Evolutionary conservation across 2,888 invertebrate genomes (phyloP).

Genomic region (Pristionchus japonicus): DNA sequence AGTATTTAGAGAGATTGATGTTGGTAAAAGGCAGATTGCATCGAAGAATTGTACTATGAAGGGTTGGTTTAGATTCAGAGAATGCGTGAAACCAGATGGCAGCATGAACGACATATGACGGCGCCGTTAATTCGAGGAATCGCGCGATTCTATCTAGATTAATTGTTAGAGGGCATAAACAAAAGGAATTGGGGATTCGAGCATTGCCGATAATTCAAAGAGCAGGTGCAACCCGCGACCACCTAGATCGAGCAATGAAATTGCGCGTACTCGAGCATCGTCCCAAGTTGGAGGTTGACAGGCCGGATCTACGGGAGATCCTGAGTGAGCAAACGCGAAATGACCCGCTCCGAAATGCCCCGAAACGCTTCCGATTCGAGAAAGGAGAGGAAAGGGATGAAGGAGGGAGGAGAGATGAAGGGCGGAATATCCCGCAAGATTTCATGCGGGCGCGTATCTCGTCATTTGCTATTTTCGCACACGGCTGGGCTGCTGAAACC

Average conservation of each 20-base stretch:
- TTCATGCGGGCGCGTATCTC: neutral
- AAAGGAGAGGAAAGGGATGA: neutral
- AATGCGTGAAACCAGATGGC: neutral
- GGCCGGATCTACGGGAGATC: neutral
- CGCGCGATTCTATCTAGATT: neutral
- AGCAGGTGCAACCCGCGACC: neutral
- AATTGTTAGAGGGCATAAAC: neutral
- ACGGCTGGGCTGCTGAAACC: neutral
- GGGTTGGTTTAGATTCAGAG: neutral
- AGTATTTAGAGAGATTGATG: neutral
- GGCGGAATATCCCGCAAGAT: neutral
- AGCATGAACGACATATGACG: too few species aligned
- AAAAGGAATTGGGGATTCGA: neutral
- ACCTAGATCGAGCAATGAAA: neutral
- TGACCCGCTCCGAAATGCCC: neutral
- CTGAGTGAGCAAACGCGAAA: neutral
- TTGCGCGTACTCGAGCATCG: neutral
- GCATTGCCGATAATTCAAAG: neutral
- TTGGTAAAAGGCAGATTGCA: neutral
- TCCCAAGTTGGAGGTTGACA: neutral
- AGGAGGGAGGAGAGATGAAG: neutral
- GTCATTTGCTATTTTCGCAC: neutral
- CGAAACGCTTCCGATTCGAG: neutral
- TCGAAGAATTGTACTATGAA: neutral
- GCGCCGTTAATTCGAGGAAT: too few species aligned